A percentile compares a stretch with the other conserved stretches of the same genome.
Evolutionary conservation across 2,113 vertebrate species (phyloP).

Genomic region (Bostrychus sinensis): DNA sequence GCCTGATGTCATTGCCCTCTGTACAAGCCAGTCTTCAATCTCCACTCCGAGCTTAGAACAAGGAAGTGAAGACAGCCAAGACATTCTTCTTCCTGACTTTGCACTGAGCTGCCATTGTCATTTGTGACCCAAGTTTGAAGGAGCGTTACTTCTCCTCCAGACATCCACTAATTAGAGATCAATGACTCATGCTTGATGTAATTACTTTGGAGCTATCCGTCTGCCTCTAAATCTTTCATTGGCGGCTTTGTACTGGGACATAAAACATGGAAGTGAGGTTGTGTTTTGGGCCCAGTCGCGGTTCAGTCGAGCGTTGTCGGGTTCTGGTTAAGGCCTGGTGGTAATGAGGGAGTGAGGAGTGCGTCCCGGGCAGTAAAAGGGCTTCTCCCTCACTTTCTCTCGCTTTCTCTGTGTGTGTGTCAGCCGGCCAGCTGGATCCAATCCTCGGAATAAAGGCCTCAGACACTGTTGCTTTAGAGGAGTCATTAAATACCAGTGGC

Average conservation of each 20-base stretch:
- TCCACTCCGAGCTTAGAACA: conserved; percentile 32
- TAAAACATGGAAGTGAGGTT: conserved; percentile 53
- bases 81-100: conserved; percentile 27
- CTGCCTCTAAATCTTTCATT: conserved; percentile 8
- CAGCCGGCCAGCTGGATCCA: conserved; percentile 63
- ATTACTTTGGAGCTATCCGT: conserved; percentile 36
- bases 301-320: conserved; percentile 46
- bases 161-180: conserved; percentile 64
- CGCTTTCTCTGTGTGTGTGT: conserved; percentile 38
- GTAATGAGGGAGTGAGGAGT: conserved; percentile 73
- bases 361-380: conserved; percentile 64
- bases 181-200: conserved; percentile 57
- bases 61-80: conserved; percentile 23
- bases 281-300: conserved; percentile 19
- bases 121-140: conserved; percentile 44
- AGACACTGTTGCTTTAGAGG: conserved; percentile 45
- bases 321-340: conserved; percentile 60
- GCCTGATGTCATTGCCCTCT: conserved; percentile 25
- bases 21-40: conserved; percentile 20
- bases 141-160: conserved; percentile 40
- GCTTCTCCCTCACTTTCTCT: conserved; percentile 36
- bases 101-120: conserved; percentile 19
- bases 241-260: conserved; percentile 28
- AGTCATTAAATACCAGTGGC: conserved; percentile 53
- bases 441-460: conserved; percentile 41